Base-by-base conservation (phyloP, 1,140 invertebrate genomes). In the Argopecten irradians region DNA sequence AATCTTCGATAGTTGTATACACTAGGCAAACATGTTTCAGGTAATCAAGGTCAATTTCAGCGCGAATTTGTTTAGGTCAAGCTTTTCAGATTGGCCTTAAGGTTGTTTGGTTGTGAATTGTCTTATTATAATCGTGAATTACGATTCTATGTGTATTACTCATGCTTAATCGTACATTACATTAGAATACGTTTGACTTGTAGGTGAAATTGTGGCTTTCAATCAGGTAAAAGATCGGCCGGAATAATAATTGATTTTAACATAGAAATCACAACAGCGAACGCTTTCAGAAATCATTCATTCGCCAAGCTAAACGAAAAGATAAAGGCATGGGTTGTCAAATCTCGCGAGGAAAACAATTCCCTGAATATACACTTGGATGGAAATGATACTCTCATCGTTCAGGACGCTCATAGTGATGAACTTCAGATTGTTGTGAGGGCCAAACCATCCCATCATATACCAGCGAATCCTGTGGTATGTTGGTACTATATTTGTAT, bases 231-330 rank as follows among this genome's bases (percentile, higher is more conserved):
- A 46, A 22, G 88, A 39, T 86, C 88, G 34, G 36, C 28, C 9
- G 35, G 35, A 14, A 19, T 89, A 32, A n/a, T n/a, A 2, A 83
- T 89, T 28, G 34, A 35, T 13, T 86, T 87, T 36, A 71, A 87
- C 1, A 82, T 87, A 22, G 43, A 7, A 11, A 55, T 55, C 43
- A 55, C 8, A 3, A 55, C 8, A 13, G 16, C 2, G 7, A 55
- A 13, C 16, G 43, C 43, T 3, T 55, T 55, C 22, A 22, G 43
- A 2, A 55, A 55, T 19, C 14, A 22, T 13, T 55, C 43, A 19
- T 55, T 55, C 43, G 43, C 43, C 43, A 55, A 55, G 22, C 22
- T 55, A 19, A 55, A 55, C 43, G 43, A 55, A 55, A 55, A 55
- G 43, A 55, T 55, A 22, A 55, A 55, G 43, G 16, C 7, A 55